A percentile compares a stretch with the other conserved stretches of the same genome.
Evolutionary conservation across 1,140 invertebrate genomes (phyloP).

Genomic region (Psilanteris sp.): DNA sequence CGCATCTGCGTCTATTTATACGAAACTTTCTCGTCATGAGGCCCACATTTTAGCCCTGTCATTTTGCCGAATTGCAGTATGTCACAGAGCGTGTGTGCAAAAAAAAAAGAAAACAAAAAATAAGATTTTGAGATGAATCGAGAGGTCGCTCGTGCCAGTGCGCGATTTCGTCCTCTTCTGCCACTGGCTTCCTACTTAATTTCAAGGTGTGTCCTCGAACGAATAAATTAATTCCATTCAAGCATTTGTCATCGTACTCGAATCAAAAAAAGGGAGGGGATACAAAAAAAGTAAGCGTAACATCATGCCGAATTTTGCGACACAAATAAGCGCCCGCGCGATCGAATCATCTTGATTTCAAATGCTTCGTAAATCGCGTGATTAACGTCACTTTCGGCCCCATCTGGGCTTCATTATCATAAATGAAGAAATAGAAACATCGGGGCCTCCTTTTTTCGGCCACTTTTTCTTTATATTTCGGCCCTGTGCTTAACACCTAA

Average conservation of each 20-base stretch:
- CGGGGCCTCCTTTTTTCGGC: slow-evolving; percentile 3
- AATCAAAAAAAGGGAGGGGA: neutral
- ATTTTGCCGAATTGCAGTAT: slow-evolving; percentile 54
- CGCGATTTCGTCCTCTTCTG: slow-evolving; percentile 8
- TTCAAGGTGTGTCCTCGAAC: slow-evolving; percentile 55
- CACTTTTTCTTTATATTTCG: neutral
- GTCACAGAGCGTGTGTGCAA: slow-evolving; percentile 20
- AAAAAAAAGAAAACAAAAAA: slow-evolving; percentile 12
- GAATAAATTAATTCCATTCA: slow-evolving; percentile 47
- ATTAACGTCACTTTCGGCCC: slow-evolving; percentile 2
- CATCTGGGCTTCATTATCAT: slow-evolving; percentile 28
- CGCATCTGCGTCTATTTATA: slow-evolving; percentile 67
- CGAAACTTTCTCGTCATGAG: slow-evolving; percentile 61
- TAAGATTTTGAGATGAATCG: slow-evolving; percentile 10
- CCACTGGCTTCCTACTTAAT: slow-evolving; percentile 36
- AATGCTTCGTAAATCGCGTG: slow-evolving; percentile 17
- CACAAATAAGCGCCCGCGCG: neutral
- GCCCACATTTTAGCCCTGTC: slow-evolving; percentile 45
- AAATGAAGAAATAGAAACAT: slow-evolving; percentile 32
- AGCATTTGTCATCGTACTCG: slow-evolving; percentile 17
- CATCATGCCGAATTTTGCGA: slow-evolving; percentile 27
- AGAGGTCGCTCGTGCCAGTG: slow-evolving; percentile 15
- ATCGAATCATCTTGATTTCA: slow-evolving; percentile 5
- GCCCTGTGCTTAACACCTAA: too few relatives aligned
- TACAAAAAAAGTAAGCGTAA: slow-evolving; percentile 14